Percentiles rank a stretch among this genome's conserved stretches.
Conservation (phyloP, 2,797 vertebrate species). For the Furcifer pardalis region DNA sequence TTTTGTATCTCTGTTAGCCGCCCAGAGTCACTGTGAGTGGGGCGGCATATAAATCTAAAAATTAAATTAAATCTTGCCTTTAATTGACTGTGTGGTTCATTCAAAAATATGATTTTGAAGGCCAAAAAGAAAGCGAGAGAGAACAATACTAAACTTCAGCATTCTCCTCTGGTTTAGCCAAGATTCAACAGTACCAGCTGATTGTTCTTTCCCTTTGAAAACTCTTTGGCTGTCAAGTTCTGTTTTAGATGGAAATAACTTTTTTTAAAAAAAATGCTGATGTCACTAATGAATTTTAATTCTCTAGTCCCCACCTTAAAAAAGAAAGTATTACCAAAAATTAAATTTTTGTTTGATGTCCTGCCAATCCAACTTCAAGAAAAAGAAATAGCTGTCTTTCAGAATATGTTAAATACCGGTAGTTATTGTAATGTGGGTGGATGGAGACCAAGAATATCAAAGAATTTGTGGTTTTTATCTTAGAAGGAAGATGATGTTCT, state of each 20-base stretch:
- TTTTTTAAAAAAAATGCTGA: constrained; percentile 61
- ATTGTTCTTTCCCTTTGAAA: constrained; percentile 68
- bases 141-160: constrained; percentile 39
- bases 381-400: too few species aligned
- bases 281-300: constrained; percentile 70
- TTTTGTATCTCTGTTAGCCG: too few species aligned
- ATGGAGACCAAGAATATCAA: too few species aligned
- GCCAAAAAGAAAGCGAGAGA: constrained; percentile 69
- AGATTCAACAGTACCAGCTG: constrained; percentile 58
- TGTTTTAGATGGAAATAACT: constrained; percentile 67
- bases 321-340: too few species aligned
- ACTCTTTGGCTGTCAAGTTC: constrained; percentile 62
- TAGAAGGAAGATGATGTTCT: too few species aligned
- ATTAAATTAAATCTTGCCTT: constrained; percentile 21
- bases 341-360: too few species aligned
- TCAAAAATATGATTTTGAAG: constrained; percentile 23
- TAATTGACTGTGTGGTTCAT: constrained; percentile 9
- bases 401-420: too few species aligned
- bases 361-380: too few species aligned
- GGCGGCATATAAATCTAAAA: too few species aligned
- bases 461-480: too few species aligned
- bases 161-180: constrained; percentile 63
- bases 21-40: too few species aligned
- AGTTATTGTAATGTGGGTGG: too few species aligned
- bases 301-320: constrained; percentile 40